These are phyloP conservation scores for Leucophenga varia DNA, from an alignment of 1,140 invertebrate genomes.

Conservation along the genomic window DNA sequence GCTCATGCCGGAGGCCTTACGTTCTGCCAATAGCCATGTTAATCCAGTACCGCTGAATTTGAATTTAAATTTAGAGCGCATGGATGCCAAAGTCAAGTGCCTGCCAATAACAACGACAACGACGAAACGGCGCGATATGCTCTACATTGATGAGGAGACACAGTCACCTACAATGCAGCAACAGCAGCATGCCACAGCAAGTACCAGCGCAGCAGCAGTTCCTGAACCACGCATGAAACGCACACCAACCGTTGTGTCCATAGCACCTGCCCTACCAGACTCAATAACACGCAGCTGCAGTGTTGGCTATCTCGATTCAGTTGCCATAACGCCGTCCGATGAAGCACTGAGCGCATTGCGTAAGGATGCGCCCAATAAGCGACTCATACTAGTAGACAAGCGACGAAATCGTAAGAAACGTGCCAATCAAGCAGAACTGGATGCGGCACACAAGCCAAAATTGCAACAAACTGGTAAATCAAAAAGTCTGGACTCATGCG, in stretches of 20 bases:
- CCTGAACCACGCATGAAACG: conserved; percentile 59
- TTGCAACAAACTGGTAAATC: conserved; percentile 79
- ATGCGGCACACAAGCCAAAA: conserved; percentile 59
- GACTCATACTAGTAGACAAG: conserved; percentile 72
- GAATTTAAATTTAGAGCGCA: conserved; percentile 61
- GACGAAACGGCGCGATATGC: conserved; percentile 61
- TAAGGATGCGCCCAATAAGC: conserved; percentile 71
- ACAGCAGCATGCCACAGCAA: conserved; percentile 37
- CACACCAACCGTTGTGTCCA: conserved; percentile 66
- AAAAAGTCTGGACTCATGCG: conserved; percentile 79
- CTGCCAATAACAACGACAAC: conserved; percentile 23
- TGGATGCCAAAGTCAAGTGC: conserved; percentile 40
- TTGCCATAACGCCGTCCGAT: conserved; percentile 73
- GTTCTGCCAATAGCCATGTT: conserved; percentile 50
- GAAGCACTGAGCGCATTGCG: conserved; percentile 69
- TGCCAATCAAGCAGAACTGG: conserved; percentile 36
- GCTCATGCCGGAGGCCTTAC: conserved; percentile 60
- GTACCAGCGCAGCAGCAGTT: conserved; percentile 41
- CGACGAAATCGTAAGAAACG: conserved; percentile 58
- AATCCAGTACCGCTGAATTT: conserved; percentile 62
- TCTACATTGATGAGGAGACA: conserved; percentile 69
- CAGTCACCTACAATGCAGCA: conserved; percentile 52
- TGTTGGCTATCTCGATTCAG: conserved; percentile 79
- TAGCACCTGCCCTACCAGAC: conserved; percentile 64
- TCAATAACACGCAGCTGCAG: conserved; percentile 80